These are phyloP conservation scores for Epinephelus fuscoguttatus DNA, from an alignment of 2,113 vertebrate species.

Conservation along the genomic window DNA sequence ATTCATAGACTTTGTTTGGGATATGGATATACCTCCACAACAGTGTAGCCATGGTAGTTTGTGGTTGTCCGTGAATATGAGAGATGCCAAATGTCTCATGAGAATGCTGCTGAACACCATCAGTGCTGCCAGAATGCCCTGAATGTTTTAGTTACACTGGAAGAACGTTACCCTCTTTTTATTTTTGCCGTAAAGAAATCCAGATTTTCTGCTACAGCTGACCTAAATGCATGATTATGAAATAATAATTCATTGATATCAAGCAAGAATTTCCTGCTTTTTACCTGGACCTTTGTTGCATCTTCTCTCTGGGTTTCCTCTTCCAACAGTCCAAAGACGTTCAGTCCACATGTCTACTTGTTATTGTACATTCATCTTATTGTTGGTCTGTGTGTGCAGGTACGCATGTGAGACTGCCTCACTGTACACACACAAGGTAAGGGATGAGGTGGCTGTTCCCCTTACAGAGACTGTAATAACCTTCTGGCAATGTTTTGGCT, in stretches of 20 bases:
- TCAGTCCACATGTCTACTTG: neutral
- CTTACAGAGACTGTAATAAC: slow-evolving; percentile 27
- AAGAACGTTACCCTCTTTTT: neutral
- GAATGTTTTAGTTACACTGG: neutral
- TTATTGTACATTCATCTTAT: neutral
- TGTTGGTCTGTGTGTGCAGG: neutral
- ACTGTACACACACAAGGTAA: neutral
- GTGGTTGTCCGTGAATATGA: neutral
- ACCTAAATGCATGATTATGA: no score
- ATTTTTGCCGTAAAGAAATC: neutral
- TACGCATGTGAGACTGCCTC: neutral
- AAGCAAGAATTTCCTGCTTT: neutral
- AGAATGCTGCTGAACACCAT: neutral
- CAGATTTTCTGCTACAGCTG: neutral
- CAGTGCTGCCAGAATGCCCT: neutral
- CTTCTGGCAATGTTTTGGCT: slow-evolving; percentile 8
- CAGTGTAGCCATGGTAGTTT: neutral
- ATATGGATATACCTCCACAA: neutral
- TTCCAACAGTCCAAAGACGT: neutral
- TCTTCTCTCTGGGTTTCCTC: neutral
- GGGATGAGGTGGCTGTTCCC: slow-evolving; percentile 1
- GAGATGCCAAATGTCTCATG: slow-evolving; percentile 20
- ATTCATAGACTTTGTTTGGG: neutral
- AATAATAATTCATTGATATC: neutral
- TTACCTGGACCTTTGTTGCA: neutral